A percentile compares a stretch with the other conserved stretches of the same genome.
Evolutionary conservation across 2,888 invertebrate species (phyloP).

Genomic region (Dynastes tityus): DNA sequence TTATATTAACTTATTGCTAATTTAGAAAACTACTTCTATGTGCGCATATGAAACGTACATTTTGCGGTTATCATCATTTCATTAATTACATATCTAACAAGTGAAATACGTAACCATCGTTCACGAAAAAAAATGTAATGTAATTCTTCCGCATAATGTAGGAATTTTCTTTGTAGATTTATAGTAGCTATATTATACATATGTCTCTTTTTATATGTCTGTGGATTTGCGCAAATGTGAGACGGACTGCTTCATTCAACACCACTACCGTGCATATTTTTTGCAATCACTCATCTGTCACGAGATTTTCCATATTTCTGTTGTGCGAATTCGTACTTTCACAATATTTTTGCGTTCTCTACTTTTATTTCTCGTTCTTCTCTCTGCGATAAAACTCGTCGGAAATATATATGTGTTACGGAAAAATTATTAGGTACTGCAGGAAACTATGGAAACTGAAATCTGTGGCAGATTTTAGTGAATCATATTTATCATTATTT

Average conservation of each 20-base stretch:
- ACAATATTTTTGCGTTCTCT: background rate
- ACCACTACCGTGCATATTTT: slow-evolving; percentile 13
- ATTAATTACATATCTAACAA: background rate
- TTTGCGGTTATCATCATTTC: too few species aligned
- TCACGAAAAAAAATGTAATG: background rate
- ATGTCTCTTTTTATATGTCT: slow-evolving; percentile 18
- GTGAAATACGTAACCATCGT: background rate
- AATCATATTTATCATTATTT: too few species aligned
- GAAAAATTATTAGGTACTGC: background rate
- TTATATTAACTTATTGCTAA: too few species aligned
- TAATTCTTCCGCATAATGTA: slow-evolving; percentile 4
- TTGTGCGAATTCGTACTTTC: slow-evolving; percentile 26
- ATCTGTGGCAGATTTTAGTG: too few species aligned
- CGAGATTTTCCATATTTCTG: slow-evolving; percentile 38
- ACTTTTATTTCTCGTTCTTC: background rate
- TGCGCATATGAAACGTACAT: too few species aligned
- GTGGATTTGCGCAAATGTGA: slow-evolving; percentile 24
- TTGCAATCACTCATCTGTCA: slow-evolving; percentile 42
- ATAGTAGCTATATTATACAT: slow-evolving; percentile 30
- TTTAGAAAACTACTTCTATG: too few species aligned
- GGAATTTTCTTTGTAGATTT: slow-evolving; percentile 14
- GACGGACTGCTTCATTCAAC: slow-evolving; percentile 30
- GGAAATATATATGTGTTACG: background rate
- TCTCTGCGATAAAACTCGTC: background rate
- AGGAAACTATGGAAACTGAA: too few species aligned